These are phyloP conservation scores for Lycaena phlaeas DNA, from an alignment of 2,888 invertebrate species.

Conservation along the genomic window DNA sequence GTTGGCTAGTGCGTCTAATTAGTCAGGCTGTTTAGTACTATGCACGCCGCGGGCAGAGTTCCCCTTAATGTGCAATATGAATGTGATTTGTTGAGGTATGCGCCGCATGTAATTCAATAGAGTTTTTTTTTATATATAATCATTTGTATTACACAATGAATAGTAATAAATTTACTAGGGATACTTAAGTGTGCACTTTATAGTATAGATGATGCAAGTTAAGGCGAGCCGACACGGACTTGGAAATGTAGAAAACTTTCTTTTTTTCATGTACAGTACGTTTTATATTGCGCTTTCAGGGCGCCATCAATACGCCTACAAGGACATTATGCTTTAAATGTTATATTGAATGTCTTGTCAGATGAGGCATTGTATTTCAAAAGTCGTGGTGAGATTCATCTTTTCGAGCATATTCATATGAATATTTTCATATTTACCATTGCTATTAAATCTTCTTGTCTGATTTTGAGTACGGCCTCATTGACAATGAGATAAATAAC, in stretches of 20 bases:
- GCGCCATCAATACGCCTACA: constrained; percentile 54
- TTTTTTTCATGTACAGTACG: constrained; percentile 20
- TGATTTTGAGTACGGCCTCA: constrained; percentile 46
- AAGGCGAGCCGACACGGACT: constrained; percentile 4
- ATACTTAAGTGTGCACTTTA: background rate
- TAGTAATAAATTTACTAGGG: background rate
- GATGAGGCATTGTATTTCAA: constrained; percentile 56
- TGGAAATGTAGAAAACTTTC: constrained; percentile 17
- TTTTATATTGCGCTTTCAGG: constrained; percentile 37
- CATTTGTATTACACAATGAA: constrained; percentile 12
- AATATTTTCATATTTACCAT: constrained; percentile 47
- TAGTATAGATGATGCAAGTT: background rate
- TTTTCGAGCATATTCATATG: constrained; percentile 50
- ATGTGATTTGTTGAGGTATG: constrained; percentile 47
- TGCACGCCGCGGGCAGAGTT: constrained; percentile 53
- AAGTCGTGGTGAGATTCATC: constrained; percentile 66
- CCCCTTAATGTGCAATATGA: constrained; percentile 52
- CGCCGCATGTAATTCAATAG: constrained; percentile 17
- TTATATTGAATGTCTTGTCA: constrained; percentile 41
- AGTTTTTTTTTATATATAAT: constrained; percentile 19
- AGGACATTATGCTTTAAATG: constrained; percentile 41
- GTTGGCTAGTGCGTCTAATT: constrained; percentile 69
- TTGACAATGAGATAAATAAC: constrained; percentile 51
- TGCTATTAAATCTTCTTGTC: constrained; percentile 58
- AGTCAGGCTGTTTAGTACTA: constrained; percentile 67